Conservation (phyloP, 2,888 invertebrate species). For the Agrilus cyanescens region DNA sequence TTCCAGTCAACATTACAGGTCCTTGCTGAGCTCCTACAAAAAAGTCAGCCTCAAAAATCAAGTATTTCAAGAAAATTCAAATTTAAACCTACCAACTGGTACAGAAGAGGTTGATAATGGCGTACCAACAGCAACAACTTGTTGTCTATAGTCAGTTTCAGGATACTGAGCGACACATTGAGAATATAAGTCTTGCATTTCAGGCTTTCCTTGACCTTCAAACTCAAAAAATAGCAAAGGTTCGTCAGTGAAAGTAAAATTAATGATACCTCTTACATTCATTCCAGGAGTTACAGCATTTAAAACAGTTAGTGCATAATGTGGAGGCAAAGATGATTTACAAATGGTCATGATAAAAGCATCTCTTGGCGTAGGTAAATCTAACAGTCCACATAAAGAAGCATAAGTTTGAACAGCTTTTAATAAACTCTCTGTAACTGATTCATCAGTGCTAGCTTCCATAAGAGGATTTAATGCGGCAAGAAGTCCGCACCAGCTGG, state of each 20-base stretch:
- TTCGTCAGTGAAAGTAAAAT: neutral
- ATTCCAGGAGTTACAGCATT: slow-evolving; percentile 49
- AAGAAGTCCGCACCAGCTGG: slow-evolving; percentile 90
- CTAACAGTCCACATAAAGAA: slow-evolving; percentile 76
- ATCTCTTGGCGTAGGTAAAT: slow-evolving; percentile 70
- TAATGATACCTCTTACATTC: slow-evolving; percentile 20
- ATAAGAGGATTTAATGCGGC: slow-evolving; percentile 85
- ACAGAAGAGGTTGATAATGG: slow-evolving; percentile 77
- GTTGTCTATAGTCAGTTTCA: slow-evolving; percentile 77
- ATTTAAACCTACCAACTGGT: slow-evolving; percentile 45
- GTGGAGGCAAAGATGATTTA: slow-evolving; percentile 90
- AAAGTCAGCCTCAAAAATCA: slow-evolving; percentile 1
- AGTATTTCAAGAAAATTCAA: neutral
- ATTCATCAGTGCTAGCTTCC: slow-evolving; percentile 92
- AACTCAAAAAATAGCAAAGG: slow-evolving; percentile 6
- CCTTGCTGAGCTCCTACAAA: slow-evolving; percentile 60
- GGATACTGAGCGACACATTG: slow-evolving; percentile 39
- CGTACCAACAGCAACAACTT: slow-evolving; percentile 95
- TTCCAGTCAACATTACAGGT: slow-evolving; percentile 94
- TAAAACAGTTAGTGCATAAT: slow-evolving; percentile 84
- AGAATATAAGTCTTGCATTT: slow-evolving; percentile 41
- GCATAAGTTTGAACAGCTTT: slow-evolving; percentile 86
- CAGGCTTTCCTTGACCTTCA: slow-evolving; percentile 36
- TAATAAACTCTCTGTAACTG: slow-evolving; percentile 80
- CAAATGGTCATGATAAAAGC: slow-evolving; percentile 92